Evolutionary conservation across 1,140 invertebrate genomes (phyloP), one percentile per base, ranked within the genome.

Genomic region (Patella vulgata): DNA sequence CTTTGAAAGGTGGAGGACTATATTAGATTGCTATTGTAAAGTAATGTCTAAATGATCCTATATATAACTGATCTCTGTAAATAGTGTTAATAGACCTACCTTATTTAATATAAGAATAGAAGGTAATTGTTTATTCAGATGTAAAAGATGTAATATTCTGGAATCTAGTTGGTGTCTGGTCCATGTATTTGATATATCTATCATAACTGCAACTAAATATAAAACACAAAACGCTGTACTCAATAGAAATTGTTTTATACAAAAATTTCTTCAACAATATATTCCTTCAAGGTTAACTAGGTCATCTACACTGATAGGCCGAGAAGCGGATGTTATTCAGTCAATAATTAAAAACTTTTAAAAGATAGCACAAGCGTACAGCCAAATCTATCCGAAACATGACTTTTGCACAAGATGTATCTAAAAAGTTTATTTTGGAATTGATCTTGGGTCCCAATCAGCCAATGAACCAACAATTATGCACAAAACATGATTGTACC

Each of bases 51-150:
- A n/a, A n/a, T n/a, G n/a, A n/a, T n/a, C n/a, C n/a, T n/a, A n/a
- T n/a, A n/a, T n/a, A n/a, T n/a, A n/a, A n/a, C n/a, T n/a, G n/a
- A n/a, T n/a, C n/a, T n/a, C n/a, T n/a, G n/a, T n/a, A n/a, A n/a
- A n/a, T n/a, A n/a, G n/a, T n/a, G n/a, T n/a, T n/a, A n/a, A n/a
- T n/a, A n/a, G n/a, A n/a, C n/a, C 52, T 54, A 93, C 90, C 88
- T 98, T 98, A 75, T 97, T 98, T 2, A 97, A 78, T 46, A 97
- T 88, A 5, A 97, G 85, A 77, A 97, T 89, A 68, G 90, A 89
- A 17, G 91, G 88, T 73, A 90, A 89, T 36, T 88, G 77, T 57
- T 87, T 79, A 76, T 90, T 85, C 44, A 87, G 73, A 77, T 89
- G 84, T 5, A 97, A 79, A 23, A 93, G 83, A 33, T 89, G 82